Base-by-base conservation (phyloP, 2,888 invertebrate genomes). In the Notodonta dromedarius region DNA sequence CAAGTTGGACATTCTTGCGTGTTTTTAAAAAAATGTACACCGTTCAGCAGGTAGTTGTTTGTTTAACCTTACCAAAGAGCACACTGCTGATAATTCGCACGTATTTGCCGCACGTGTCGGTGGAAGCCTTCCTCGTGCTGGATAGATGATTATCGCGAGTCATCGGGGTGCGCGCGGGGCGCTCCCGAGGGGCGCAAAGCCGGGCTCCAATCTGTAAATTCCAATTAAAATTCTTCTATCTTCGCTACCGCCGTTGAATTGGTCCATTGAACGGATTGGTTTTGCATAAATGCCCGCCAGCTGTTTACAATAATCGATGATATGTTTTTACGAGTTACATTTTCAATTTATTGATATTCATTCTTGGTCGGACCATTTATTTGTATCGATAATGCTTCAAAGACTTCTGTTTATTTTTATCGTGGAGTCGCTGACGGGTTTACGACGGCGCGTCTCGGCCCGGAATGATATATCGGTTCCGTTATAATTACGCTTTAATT, bases 281-380 rank as follows among this genome's bases (percentile, higher is more conserved):
- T 92, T 90, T 88, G 91, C 91, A 90, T 89, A 90, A 89, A 90
- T 88, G 90, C 90, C 93, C 91, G 87, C 89, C 87, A 90, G 92
- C 91, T 90, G 91, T 90, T 91, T 91, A 92, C 90, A 90, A 88
- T 90, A 90, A 92, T 91, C 90, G 89, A 91, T 90, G 88, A 91
- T 90, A 91, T 89, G 89, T 91, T 91, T 91, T 91, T 91, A 92
- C 85, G 87, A 87, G 87, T 89, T 82, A 85, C 88, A 86, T 87
- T 89, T 90, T 88, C 90, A 91, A 93, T 91, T 91, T 93, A 91
- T 91, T 86, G 87, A 88, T 90, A 89, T 89, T 88, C 86, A 84
- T 90, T 90, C 87, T 83, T 82, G 83, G 84, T 79, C 85, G 79
- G 83, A 88, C 89, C 89, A 91, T 92, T 91, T 91, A 92, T 91